These are phyloP conservation scores for Galerucella nymphaeae DNA, from an alignment of 2,888 invertebrate species.

Conservation along the genomic window DNA sequence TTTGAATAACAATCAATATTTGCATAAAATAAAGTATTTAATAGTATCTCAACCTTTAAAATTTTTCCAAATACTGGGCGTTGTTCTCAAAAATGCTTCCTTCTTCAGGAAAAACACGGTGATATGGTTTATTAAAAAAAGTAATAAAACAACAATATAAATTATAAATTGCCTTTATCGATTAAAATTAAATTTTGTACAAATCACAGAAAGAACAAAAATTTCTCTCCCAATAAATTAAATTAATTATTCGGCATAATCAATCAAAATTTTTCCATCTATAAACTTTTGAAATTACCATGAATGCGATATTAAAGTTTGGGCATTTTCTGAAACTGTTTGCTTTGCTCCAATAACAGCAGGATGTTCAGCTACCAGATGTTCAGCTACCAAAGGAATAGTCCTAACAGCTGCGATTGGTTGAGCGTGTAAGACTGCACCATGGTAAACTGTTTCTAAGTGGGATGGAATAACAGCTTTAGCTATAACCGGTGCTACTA, in stretches of 20 bases:
- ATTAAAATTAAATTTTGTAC: background rate
- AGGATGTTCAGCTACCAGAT: slow-evolving; percentile 9
- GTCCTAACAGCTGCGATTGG: slow-evolving; percentile 13
- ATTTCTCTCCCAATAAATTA: no score
- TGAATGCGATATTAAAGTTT: slow-evolving; percentile 15
- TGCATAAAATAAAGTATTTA: no score
- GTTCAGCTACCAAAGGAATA: no score
- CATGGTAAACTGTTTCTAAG: background rate
- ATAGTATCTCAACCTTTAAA: no score
- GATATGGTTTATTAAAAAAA: no score
- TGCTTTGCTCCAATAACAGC: background rate
- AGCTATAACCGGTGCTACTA: slow-evolving; percentile 37
- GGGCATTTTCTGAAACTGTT: slow-evolving; percentile 11
- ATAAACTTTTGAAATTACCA: background rate
- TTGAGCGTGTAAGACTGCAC: background rate
- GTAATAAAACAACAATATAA: no score
- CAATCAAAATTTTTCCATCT: no score
- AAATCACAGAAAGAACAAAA: background rate
- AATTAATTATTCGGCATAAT: no score
- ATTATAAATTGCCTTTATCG: background rate
- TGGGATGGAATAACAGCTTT: slow-evolving; percentile 10
- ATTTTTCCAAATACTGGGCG: no score
- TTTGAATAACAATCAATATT: no score
- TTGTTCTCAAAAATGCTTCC: no score
- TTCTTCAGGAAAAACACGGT: no score